Percentiles rank a stretch among this genome's conserved stretches.
These are phyloP conservation scores for Muscicapa adusta DNA, from an alignment of 2,113 vertebrate species.

Conservation along the genomic window DNA sequence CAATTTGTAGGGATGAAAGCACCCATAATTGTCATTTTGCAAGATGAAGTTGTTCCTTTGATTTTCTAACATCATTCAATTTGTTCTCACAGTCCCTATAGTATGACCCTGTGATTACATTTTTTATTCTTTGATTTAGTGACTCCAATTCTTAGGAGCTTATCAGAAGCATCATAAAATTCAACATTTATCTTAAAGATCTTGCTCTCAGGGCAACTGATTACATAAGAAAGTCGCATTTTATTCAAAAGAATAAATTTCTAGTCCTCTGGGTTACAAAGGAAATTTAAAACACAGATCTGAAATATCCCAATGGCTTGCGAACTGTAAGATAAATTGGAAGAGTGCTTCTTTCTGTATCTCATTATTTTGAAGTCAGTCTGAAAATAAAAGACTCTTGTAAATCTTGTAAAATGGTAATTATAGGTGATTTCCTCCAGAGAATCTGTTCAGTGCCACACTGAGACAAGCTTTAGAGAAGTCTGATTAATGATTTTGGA, in stretches of 20 bases:
- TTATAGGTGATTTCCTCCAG: neutral
- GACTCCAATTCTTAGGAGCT: neutral
- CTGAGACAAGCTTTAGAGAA: neutral
- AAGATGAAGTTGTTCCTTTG: neutral
- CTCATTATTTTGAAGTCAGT: constrained; percentile 10
- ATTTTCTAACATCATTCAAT: neutral
- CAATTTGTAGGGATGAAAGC: neutral
- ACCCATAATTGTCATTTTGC: neutral
- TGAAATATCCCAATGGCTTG: neutral
- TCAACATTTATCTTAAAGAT: constrained; percentile 3
- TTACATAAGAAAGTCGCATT: constrained; percentile 21
- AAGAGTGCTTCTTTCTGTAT: neutral
- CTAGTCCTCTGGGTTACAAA: neutral
- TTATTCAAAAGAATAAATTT: constrained; percentile 21
- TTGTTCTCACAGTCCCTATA: neutral
- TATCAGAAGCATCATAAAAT: neutral
- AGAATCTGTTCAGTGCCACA: neutral
- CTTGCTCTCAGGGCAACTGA: neutral
- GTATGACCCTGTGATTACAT: neutral
- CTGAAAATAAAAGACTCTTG: neutral
- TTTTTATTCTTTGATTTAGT: constrained; percentile 29
- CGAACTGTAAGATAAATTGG: neutral
- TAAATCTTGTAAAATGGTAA: constrained; percentile 11
- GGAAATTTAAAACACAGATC: constrained; percentile 7
- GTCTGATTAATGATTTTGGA: neutral